Base-by-base conservation (phyloP, 2,888 invertebrate genomes). In the Camptogramma bilineatum region DNA sequence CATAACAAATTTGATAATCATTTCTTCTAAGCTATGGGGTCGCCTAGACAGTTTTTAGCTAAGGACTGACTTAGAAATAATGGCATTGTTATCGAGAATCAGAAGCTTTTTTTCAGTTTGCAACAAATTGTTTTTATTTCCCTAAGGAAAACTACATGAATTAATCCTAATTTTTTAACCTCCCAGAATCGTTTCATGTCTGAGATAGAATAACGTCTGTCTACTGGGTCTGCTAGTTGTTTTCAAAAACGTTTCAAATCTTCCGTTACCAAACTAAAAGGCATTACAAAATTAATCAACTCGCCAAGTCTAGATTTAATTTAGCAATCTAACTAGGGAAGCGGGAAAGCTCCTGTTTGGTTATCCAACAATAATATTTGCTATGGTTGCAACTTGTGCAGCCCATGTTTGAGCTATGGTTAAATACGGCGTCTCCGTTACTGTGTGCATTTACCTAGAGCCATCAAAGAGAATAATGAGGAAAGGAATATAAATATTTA, bases 351-450 rank as follows among this genome's bases (percentile, higher is more conserved):
- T 63, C 69, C 58, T 82, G 82, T 86, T 86, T 84, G 83, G 79
- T 74, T 80, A 75, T 74, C 80, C 75, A 83, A 82, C 78, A 80
- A 83, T 76, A 82, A 83, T 82, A 83, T 87, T 87, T 84, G 82
- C 74, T 69, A 73, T 74, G 76, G 79, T 73, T 74, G 75, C 71
- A 78, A 80, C 77, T 80, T 82, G 73, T 68, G 71, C 73, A 72
- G 60, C 46, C 55, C 42, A 55, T 58, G 63, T 65, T 58, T 59
- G 64, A 50, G 55, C 53, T 28, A 42, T 28, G 58, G 68, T 62
- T 59, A 52, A 42, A 58, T 64, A 53, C 56, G 28, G 28, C 65
- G 52, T 39, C 52, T 60, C 44, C 56, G 10, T 55, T 39, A 34
- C 10, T 34, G 39, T 44, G 44, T 31, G n/a, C 44, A 44, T 48